Conservation (phyloP, 2,797 vertebrate genomes). For the Karalla daura region DNA sequence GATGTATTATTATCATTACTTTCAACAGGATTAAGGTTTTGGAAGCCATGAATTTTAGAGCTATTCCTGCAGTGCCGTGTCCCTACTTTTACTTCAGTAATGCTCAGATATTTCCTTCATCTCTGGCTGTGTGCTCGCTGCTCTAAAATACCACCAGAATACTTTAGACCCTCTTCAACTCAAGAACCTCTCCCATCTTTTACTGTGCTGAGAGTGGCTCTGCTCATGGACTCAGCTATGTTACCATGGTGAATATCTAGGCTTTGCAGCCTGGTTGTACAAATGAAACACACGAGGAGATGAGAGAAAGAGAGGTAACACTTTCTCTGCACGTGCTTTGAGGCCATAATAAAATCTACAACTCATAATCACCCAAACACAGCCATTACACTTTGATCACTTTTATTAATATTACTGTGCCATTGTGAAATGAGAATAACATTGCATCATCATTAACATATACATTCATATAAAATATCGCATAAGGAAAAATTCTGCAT, state of each 20-base stretch:
- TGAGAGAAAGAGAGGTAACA: not conserved
- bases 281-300: not conserved
- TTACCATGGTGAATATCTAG: not conserved
- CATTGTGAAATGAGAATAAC: not conserved
- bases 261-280: not conserved
- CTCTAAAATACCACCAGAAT: not conserved
- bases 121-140: not conserved
- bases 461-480: conserved; percentile 16
- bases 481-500: not conserved
- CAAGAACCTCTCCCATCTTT: not conserved
- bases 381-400: not conserved
- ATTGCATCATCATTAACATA: conserved; percentile 22
- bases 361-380: not conserved
- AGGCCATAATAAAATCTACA: not conserved
- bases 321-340: not conserved
- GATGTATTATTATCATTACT: not conserved
- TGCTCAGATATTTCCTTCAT: not conserved
- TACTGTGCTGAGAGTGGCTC: not conserved
- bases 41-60: too few species aligned
- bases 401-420: conserved; percentile 37
- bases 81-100: not conserved
- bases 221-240: not conserved
- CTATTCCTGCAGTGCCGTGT: not conserved
- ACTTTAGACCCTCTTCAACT: not conserved
- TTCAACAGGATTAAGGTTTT: not conserved